Conservation (phyloP, 2,797 vertebrate species). For the Sardinella longiceps region DNA sequence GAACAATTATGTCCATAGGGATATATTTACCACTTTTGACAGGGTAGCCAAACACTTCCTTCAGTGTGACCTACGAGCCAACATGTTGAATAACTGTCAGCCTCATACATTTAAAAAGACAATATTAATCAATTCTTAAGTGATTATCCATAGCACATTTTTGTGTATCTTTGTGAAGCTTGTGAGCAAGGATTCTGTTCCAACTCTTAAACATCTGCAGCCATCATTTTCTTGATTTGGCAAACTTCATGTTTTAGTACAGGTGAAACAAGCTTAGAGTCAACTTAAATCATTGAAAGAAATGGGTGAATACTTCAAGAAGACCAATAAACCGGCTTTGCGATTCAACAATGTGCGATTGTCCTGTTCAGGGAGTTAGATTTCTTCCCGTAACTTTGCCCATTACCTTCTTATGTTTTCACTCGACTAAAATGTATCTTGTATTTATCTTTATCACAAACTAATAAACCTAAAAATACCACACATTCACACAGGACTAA, state of each 20-base stretch:
- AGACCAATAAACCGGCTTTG: not conserved
- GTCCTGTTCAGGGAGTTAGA: not conserved
- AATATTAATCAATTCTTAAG: slow-evolving; percentile 5
- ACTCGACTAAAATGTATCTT: not conserved
- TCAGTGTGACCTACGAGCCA: not conserved
- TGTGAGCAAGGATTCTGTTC: not conserved
- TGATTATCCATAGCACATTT: not conserved
- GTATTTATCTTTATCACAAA: slow-evolving; percentile 7
- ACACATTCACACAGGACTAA: slow-evolving; percentile 15
- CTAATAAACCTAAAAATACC: slow-evolving; percentile 24
- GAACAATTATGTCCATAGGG: slow-evolving; percentile 8
- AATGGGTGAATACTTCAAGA: not conserved
- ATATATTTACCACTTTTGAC: slow-evolving; percentile 17
- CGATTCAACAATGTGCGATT: not conserved
- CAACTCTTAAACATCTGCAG: not conserved
- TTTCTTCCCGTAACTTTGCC: not conserved
- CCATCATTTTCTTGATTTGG: slow-evolving; percentile 16
- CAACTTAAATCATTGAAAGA: not conserved
- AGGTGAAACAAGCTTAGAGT: slow-evolving; percentile 10
- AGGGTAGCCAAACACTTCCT: not conserved
- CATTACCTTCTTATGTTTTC: not conserved
- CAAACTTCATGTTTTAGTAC: not conserved
- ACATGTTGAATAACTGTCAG: not conserved
- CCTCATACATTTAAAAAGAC: not conserved
- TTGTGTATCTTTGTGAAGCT: not conserved